phyloP scores from a whole-genome alignment of 2,888 invertebrate genomes.

The Colostygia pectinataria region DNA sequence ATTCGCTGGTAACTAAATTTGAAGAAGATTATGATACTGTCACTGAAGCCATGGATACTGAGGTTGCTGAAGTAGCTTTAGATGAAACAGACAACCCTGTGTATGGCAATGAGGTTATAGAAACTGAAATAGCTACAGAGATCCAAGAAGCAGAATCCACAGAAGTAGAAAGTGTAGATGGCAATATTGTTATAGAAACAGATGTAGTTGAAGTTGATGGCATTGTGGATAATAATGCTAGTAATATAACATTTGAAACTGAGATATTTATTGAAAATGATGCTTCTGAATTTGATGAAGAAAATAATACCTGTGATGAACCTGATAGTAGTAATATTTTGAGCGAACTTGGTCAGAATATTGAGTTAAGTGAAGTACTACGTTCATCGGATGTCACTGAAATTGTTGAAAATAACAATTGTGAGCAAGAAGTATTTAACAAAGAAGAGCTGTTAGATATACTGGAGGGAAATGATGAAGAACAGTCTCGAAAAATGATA shows the following conservation, averaged over 20 bases:
- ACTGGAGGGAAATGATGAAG: slow-evolving; percentile 69
- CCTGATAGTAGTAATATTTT: slow-evolving; percentile 54
- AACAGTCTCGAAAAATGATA: slow-evolving; percentile 37
- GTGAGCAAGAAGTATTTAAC: slow-evolving; percentile 71
- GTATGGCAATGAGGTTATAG: slow-evolving; percentile 7
- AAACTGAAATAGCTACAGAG: slow-evolving; percentile 7
- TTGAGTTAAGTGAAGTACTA: slow-evolving; percentile 71
- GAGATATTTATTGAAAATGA: slow-evolving; percentile 70
- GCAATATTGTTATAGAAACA: slow-evolving; percentile 23
- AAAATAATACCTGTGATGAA: slow-evolving; percentile 38
- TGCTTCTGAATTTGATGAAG: slow-evolving; percentile 52
- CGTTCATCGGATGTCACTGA: slow-evolving; percentile 62
- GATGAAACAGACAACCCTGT: not conserved
- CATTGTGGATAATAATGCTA: slow-evolving; percentile 38
- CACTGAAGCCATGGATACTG: slow-evolving; percentile 12
- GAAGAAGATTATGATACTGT: slow-evolving; percentile 24
- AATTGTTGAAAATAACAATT: slow-evolving; percentile 66
- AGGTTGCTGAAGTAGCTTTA: slow-evolving; percentile 6
- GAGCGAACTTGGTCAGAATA: slow-evolving; percentile 64
- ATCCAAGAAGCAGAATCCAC: slow-evolving; percentile 6
- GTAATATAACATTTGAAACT: slow-evolving; percentile 65
- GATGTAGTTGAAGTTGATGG: slow-evolving; percentile 40
- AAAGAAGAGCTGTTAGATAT: slow-evolving; percentile 76
- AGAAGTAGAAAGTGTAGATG: slow-evolving; percentile 22
- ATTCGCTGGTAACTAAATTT: slow-evolving; percentile 9